phyloP scores from a whole-genome alignment of 2,797 vertebrate genomes.

The Lithobates pipiens region DNA sequence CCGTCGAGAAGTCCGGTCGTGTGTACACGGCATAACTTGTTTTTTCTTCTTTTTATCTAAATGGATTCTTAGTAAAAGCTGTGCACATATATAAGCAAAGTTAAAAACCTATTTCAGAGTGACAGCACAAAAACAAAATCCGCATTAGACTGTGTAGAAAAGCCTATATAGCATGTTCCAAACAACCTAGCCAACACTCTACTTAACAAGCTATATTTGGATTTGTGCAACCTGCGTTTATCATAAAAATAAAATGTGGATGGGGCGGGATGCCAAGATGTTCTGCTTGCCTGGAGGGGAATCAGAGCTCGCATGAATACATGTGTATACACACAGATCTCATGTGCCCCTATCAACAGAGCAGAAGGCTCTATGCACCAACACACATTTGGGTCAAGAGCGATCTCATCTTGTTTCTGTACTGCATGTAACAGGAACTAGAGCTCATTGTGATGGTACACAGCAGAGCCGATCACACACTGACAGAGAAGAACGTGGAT shows the following conservation, averaged over 20 bases:
- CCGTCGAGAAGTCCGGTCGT: too few species aligned
- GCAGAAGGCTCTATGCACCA: slow-evolving; percentile 22
- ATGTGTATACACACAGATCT: slow-evolving; percentile 11
- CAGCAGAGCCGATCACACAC: not conserved
- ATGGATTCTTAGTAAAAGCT: too few species aligned
- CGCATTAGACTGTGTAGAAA: not conserved
- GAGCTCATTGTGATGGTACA: not conserved
- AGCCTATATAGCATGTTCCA: not conserved
- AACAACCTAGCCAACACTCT: not conserved
- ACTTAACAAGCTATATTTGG: slow-evolving; percentile 9
- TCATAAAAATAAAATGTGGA: not conserved
- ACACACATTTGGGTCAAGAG: slow-evolving; percentile 45
- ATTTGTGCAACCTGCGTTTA: not conserved
- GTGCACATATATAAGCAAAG: too few species aligned
- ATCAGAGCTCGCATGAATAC: slow-evolving; percentile 37
- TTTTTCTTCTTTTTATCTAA: too few species aligned
- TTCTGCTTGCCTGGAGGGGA: slow-evolving; percentile 5
- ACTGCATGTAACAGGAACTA: not conserved
- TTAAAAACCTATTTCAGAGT: too few species aligned
- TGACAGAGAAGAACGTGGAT: not conserved
- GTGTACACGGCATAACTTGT: too few species aligned
- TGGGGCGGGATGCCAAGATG: slow-evolving; percentile 25
- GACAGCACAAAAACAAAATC: not conserved
- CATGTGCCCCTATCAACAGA: not conserved
- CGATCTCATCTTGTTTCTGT: not conserved